Percentiles rank a stretch among this genome's conserved stretches.
Conservation (phyloP, 2,797 vertebrate genomes). For the Amblyopsis hoosieri region DNA sequence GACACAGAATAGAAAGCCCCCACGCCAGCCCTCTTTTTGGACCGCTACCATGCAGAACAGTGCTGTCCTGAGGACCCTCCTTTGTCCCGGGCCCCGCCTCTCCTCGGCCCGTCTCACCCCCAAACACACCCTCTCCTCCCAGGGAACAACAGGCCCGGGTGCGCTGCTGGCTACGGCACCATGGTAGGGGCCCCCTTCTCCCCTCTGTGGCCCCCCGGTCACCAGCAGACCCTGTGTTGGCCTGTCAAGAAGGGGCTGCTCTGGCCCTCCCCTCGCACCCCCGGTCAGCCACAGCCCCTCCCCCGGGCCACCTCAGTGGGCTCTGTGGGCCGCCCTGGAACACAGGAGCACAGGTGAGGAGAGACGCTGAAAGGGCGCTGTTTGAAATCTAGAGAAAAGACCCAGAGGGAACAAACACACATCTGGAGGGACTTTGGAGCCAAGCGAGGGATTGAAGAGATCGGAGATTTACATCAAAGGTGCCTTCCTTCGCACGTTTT, state of each 20-base stretch:
- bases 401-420: neutral
- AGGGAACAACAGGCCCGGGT: slow-evolving; percentile 68
- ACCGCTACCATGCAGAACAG: slow-evolving; percentile 75
- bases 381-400: neutral
- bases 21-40: slow-evolving; percentile 49
- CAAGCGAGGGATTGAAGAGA: neutral
- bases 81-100: slow-evolving; percentile 68
- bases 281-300: slow-evolving; percentile 38
- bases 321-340: slow-evolving; percentile 32
- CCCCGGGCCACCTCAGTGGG: too few relatives aligned
- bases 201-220: slow-evolving; percentile 69
- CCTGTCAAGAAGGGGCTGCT: slow-evolving; percentile 73
- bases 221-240: slow-evolving; percentile 77
- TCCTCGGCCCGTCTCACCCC: slow-evolving; percentile 64
- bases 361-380: neutral
- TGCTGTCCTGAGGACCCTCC: slow-evolving; percentile 56
- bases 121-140: slow-evolving; percentile 74
- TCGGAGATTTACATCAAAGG: slow-evolving; percentile 47
- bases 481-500: slow-evolving; percentile 41
- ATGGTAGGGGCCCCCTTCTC: slow-evolving; percentile 55
- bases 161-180: slow-evolving; percentile 66
- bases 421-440: neutral
- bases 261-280: slow-evolving; percentile 67
- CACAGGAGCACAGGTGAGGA: slow-evolving; percentile 55
- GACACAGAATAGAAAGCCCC: slow-evolving; percentile 66